Conservation (phyloP, 2,797 vertebrate species). For the Erpetoichthys calabaricus region DNA sequence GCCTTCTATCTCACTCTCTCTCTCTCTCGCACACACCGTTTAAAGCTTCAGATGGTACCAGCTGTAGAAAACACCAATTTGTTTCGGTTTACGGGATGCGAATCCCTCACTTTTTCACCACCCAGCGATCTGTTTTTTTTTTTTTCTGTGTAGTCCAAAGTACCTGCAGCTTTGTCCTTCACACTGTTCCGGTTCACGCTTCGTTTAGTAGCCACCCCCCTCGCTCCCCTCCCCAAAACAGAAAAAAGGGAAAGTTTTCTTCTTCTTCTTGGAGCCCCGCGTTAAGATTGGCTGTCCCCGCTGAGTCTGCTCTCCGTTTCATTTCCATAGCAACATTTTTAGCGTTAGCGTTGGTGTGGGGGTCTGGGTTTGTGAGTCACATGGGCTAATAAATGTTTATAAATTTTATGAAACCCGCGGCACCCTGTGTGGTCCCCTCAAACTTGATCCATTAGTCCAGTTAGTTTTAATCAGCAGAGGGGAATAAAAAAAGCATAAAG, state of each 20-base stretch:
- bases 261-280: neutral
- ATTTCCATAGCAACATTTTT: conserved; percentile 29
- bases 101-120: conserved; percentile 4
- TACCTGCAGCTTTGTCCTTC: conserved; percentile 43
- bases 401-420: conserved; percentile 23
- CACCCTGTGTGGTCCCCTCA: conserved; percentile 36
- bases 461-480: conserved; percentile 14
- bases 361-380: conserved; percentile 19
- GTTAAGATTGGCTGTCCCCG: conserved; percentile 34
- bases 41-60: conserved; percentile 6
- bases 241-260: conserved; percentile 36
- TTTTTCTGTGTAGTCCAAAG: conserved; percentile 16
- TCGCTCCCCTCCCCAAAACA: conserved; percentile 31
- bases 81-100: conserved; percentile 14
- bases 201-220: conserved; percentile 40
- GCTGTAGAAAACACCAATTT: conserved; percentile 14
- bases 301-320: conserved; percentile 38
- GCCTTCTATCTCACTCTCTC: conserved; percentile 4
- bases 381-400: conserved; percentile 37
- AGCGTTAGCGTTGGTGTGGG: conserved; percentile 9
- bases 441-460: conserved; percentile 12
- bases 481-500: neutral
- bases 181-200: conserved; percentile 51
- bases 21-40: conserved; percentile 6
- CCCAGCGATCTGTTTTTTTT: conserved; percentile 11